phyloP scores from a whole-genome alignment of 2,113 vertebrate genomes.

The Nymphicus hollandicus region DNA sequence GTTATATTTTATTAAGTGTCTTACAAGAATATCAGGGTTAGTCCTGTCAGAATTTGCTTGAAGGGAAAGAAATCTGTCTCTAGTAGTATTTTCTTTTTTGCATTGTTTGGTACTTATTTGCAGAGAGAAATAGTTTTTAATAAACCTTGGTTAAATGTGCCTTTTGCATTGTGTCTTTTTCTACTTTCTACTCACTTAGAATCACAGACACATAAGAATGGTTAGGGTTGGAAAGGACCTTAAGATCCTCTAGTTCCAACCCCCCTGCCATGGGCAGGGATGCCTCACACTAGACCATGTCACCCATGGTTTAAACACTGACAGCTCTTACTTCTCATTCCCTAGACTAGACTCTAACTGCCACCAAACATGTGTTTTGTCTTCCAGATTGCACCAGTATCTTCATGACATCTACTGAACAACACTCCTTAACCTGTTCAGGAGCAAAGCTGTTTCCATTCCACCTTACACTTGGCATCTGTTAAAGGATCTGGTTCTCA shows the following conservation, averaged over 20 bases:
- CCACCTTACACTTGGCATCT: neutral
- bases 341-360: neutral
- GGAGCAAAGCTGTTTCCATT: neutral
- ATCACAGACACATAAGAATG: neutral
- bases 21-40: neutral
- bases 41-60: neutral
- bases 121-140: neutral
- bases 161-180: neutral
- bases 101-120: neutral
- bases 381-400: neutral
- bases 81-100: neutral
- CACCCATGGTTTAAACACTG: neutral
- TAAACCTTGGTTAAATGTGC: neutral
- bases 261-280: neutral
- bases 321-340: neutral
- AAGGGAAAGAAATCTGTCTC: neutral
- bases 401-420: neutral
- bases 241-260: neutral
- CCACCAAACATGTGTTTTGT: neutral
- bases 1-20: neutral
- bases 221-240: neutral
- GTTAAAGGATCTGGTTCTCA: neutral
- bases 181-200: neutral
- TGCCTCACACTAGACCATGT: neutral
- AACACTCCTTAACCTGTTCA: neutral